Evolutionary conservation across 2,888 invertebrate genomes (phyloP).

Genomic region (Drosophila peninsularis): DNA sequence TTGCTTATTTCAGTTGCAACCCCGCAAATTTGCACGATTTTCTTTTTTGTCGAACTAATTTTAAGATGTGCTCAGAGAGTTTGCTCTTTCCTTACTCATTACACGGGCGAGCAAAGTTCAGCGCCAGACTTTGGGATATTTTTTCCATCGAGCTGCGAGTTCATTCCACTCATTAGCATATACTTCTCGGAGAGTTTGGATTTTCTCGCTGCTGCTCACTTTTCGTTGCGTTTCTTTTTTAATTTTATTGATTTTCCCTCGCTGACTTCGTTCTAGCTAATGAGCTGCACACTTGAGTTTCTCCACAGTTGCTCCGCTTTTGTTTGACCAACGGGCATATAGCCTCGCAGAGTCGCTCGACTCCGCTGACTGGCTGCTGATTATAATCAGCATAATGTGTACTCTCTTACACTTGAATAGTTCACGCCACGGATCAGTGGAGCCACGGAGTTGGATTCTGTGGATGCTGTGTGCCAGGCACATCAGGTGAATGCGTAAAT

Average conservation of each 20-base stretch:
- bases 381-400: slow-evolving; percentile 81
- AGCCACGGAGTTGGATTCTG: slow-evolving; percentile 16
- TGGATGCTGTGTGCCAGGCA: slow-evolving; percentile 9
- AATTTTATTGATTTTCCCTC: slow-evolving; percentile 77
- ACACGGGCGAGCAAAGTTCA: slow-evolving; percentile 26
- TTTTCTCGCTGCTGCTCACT: slow-evolving; percentile 14
- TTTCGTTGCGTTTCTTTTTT: slow-evolving; percentile 55
- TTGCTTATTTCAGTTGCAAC: slow-evolving; percentile 40
- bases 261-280: slow-evolving; percentile 51
- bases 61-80: slow-evolving; percentile 40
- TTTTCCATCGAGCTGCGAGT: slow-evolving; percentile 44
- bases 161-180: slow-evolving; percentile 79
- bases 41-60: slow-evolving; percentile 47
- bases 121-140: slow-evolving; percentile 43
- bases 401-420: slow-evolving; percentile 81
- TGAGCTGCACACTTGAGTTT: slow-evolving; percentile 69
- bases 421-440: slow-evolving; percentile 77
- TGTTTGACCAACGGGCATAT: slow-evolving; percentile 48
- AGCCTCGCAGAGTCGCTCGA: slow-evolving; percentile 54
- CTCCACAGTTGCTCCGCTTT: slow-evolving; percentile 10
- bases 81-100: slow-evolving; percentile 26
- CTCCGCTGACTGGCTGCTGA: slow-evolving; percentile 59
- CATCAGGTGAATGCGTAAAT: slow-evolving; percentile 39
- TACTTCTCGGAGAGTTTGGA: slow-evolving; percentile 15
- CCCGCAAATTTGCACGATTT: slow-evolving; percentile 29